phyloP scores from a whole-genome alignment of 2,113 vertebrate genomes.

The Sminthopsis crassicaudata region DNA sequence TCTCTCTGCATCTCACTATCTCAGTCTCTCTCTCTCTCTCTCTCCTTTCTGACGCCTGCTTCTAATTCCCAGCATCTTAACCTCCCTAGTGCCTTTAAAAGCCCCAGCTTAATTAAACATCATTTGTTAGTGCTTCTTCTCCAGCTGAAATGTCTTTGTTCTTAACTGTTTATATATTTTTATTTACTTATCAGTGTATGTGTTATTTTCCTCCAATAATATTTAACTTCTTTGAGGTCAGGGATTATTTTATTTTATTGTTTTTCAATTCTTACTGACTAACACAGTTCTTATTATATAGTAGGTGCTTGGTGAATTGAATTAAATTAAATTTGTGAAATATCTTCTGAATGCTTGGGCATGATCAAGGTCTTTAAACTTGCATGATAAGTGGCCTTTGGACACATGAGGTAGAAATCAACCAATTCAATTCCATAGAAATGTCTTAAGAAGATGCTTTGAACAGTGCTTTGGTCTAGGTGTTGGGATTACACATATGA shows the following conservation, averaged over 20 bases:
- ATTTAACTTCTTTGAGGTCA: background rate
- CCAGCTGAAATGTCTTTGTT: background rate
- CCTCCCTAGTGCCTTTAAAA: background rate
- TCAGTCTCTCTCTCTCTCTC: background rate
- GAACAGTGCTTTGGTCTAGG: background rate
- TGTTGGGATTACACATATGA: background rate
- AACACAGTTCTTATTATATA: background rate
- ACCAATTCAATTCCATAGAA: background rate
- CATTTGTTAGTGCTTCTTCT: background rate
- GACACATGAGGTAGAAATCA: background rate
- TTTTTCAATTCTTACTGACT: background rate
- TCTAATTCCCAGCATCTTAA: background rate
- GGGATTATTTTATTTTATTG: background rate
- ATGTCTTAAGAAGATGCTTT: background rate
- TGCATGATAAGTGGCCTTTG: background rate
- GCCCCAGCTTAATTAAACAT: background rate
- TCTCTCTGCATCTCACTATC: background rate
- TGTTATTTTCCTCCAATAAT: background rate
- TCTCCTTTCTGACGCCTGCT: background rate
- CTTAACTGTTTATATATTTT: background rate
- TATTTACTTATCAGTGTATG: background rate
- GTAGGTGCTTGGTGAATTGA: background rate
- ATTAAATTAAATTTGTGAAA: background rate
- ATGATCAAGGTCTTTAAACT: background rate
- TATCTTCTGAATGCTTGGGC: background rate